phyloP scores from a whole-genome alignment of 2,888 invertebrate genomes.

The Dermolepida albohirtum region DNA sequence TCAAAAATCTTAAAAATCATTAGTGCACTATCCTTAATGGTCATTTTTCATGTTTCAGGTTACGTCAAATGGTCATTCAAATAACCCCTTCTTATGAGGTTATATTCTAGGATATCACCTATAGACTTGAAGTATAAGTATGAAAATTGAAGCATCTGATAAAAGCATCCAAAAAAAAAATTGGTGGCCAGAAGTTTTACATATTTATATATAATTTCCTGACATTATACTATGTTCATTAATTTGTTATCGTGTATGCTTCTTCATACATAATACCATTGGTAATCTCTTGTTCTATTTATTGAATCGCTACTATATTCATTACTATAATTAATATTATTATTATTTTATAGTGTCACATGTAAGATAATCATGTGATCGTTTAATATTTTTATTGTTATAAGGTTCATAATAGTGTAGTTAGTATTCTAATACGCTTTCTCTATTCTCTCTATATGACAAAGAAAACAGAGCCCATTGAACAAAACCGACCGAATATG shows the following conservation, averaged over 20 bases:
- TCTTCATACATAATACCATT: constrained; percentile 43
- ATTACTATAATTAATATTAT: constrained; percentile 38
- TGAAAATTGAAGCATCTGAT: constrained; percentile 12
- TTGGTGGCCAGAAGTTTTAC: constrained; percentile 25
- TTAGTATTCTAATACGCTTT: constrained; percentile 44
- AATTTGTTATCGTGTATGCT: constrained; percentile 36
- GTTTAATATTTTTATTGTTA: constrained; percentile 38
- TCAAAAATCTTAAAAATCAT: too few species aligned
- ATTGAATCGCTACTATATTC: constrained; percentile 42
- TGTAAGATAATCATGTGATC: constrained; percentile 18
- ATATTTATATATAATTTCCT: constrained; percentile 37
- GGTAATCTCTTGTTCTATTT: constrained; percentile 45
- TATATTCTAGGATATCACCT: constrained; percentile 7
- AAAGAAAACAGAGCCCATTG: constrained; percentile 34
- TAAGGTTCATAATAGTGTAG: constrained; percentile 39
- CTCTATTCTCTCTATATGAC: constrained; percentile 41
- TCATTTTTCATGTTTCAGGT: constrained; percentile 58
- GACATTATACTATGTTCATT: constrained; percentile 38
- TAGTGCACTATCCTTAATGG: too few species aligned
- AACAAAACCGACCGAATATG: constrained; percentile 27
- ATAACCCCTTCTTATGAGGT: constrained; percentile 72
- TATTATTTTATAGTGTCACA: constrained; percentile 35
- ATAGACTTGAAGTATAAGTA: constrained; percentile 21
- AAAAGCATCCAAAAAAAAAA: constrained; percentile 8
- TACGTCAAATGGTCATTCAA: constrained; percentile 65